A percentile compares a stretch with the other conserved stretches of the same genome.
These are phyloP conservation scores for Aphidius colemani DNA, from an alignment of 2,888 invertebrate genomes.

Conservation along the genomic window DNA sequence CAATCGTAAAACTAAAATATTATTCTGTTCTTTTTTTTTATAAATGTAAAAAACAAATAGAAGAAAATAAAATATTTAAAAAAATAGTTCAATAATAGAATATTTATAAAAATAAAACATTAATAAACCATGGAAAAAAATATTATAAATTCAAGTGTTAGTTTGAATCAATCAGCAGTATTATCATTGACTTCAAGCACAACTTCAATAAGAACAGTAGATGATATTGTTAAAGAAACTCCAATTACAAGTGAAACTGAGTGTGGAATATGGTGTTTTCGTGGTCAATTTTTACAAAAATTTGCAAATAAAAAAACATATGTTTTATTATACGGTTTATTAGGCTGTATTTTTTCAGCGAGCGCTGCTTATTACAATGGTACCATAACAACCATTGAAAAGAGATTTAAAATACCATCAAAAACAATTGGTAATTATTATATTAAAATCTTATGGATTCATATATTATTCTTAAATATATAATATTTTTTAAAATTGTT, in stretches of 20 bases:
- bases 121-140: no score
- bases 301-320: conserved; percentile 67
- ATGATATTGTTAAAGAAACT: conserved; percentile 62
- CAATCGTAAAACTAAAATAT: no score
- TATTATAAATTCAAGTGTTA: no score
- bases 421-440: conserved; percentile 66
- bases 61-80: no score
- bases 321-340: conserved; percentile 69
- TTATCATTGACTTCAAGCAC: conserved; percentile 32
- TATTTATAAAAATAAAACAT: no score
- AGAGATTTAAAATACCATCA: conserved; percentile 74
- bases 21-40: no score
- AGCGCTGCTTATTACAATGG: conserved; percentile 74
- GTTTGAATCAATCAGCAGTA: no score
- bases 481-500: neutral
- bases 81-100: no score
- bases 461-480: neutral
- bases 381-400: conserved; percentile 74
- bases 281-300: conserved; percentile 65
- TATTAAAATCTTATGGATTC: neutral
- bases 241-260: conserved; percentile 67
- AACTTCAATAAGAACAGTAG: conserved; percentile 45
- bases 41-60: no score
- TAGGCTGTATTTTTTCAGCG: conserved; percentile 72
- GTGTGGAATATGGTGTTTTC: conserved; percentile 69